These are phyloP conservation scores for Pterocles gutturalis DNA, from an alignment of 2,113 vertebrate genomes.

Conservation along the genomic window DNA sequence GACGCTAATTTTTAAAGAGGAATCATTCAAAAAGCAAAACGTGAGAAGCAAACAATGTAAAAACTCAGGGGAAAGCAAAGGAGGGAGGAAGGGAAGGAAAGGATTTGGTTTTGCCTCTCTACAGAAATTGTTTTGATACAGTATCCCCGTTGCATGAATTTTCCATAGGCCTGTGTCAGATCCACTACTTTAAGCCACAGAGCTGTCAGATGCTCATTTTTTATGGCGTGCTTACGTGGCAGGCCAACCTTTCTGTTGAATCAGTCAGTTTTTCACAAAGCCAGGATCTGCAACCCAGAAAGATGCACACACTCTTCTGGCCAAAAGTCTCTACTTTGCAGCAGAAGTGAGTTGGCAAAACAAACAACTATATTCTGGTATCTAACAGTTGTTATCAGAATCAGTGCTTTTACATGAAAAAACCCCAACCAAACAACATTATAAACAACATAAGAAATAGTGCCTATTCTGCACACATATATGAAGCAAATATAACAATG, in stretches of 20 bases:
- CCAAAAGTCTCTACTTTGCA: neutral
- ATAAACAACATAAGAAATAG: neutral
- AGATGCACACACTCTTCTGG: neutral
- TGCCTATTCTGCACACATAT: neutral
- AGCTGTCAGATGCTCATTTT: slow-evolving; percentile 48
- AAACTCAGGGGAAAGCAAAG: neutral
- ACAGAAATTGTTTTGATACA: slow-evolving; percentile 58
- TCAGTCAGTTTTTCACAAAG: neutral
- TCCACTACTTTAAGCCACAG: slow-evolving; percentile 41
- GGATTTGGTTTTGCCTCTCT: neutral
- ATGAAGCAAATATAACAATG: neutral
- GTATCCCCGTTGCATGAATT: slow-evolving; percentile 52
- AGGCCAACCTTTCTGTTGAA: slow-evolving; percentile 37
- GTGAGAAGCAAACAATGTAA: neutral
- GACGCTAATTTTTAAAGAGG: neutral
- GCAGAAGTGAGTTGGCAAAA: neutral
- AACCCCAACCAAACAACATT: neutral
- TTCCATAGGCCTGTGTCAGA: slow-evolving; percentile 61
- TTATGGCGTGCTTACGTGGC: slow-evolving; percentile 44
- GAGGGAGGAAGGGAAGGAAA: neutral
- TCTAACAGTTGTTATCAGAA: neutral
- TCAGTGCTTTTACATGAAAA: neutral
- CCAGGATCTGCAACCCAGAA: neutral
- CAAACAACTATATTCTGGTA: neutral
- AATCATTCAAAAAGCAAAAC: neutral